phyloP scores from a whole-genome alignment of 2,888 invertebrate genomes.

The Nymphalis urticae region DNA sequence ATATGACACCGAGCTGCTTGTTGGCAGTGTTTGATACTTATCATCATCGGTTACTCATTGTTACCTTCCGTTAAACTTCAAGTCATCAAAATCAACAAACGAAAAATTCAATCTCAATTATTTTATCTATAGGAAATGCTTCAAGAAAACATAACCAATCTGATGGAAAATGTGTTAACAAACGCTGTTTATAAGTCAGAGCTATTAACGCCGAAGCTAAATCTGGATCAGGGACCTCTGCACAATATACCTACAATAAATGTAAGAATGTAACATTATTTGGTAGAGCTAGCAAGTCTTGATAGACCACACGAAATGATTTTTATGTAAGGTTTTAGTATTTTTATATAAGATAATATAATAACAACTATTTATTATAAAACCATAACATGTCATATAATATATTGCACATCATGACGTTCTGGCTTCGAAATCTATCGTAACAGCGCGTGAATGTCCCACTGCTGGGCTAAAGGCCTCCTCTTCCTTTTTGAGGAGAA shows the following conservation, averaged over 20 bases:
- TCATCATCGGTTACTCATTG: neutral
- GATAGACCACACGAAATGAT: no score
- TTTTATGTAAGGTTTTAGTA: no score
- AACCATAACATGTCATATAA: no score
- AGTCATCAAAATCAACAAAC: neutral
- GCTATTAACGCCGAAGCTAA: neutral
- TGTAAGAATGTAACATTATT: slow-evolving; percentile 7
- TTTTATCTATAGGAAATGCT: slow-evolving; percentile 21
- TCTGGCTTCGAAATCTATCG: no score
- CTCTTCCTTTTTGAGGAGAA: no score
- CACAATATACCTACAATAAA: slow-evolving; percentile 10
- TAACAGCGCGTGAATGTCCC: no score
- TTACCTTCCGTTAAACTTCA: neutral
- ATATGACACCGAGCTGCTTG: no score
- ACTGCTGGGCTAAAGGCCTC: no score
- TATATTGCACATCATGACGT: no score
- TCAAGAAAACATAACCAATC: slow-evolving; percentile 19
- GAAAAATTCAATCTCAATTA: neutral
- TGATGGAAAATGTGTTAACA: slow-evolving; percentile 17
- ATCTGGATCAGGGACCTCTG: neutral
- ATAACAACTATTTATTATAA: no score
- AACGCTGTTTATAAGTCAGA: slow-evolving; percentile 23
- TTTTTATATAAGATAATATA: no score
- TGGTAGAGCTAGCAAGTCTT: neutral
- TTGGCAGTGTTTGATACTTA: no score